Percentiles rank a stretch among this genome's conserved stretches.
Conservation (phyloP, 2,888 invertebrate species). For the Lottia gigantea region DNA sequence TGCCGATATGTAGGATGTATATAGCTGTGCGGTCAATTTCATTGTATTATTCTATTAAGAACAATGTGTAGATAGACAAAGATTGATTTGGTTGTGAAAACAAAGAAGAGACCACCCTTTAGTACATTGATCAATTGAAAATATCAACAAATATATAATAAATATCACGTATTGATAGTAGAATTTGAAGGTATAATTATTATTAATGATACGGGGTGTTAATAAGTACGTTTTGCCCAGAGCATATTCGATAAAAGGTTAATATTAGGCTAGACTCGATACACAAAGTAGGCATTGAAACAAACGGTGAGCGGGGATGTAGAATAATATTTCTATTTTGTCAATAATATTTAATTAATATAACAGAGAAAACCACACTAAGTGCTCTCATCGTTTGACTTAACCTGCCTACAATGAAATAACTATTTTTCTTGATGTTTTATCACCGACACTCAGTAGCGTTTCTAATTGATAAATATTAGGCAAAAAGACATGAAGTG, state of each 20-base stretch:
- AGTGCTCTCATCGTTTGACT: slow-evolving; percentile 4
- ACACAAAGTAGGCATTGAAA: background rate
- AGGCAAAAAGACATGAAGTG: background rate
- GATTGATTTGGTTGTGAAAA: background rate
- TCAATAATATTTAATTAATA: slow-evolving; percentile 5
- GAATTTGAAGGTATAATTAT: background rate
- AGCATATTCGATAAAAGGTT: background rate
- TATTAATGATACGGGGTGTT: background rate
- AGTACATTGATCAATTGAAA: background rate
- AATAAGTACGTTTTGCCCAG: slow-evolving; percentile 1
- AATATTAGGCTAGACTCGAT: background rate
- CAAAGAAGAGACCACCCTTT: background rate
- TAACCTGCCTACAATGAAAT: background rate
- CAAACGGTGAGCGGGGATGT: background rate
- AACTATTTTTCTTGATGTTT: slow-evolving; percentile 3
- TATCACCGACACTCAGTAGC: background rate
- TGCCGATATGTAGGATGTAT: background rate
- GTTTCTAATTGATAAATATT: slow-evolving; percentile 8
- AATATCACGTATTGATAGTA: background rate
- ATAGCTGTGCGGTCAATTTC: background rate
- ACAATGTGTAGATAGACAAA: background rate
- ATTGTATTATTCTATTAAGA: background rate
- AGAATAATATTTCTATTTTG: background rate
- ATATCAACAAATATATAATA: slow-evolving; percentile 4
- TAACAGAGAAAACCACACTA: background rate